phyloP scores from a whole-genome alignment of 1,140 invertebrate genomes.

The Drosophila ironensis region DNA sequence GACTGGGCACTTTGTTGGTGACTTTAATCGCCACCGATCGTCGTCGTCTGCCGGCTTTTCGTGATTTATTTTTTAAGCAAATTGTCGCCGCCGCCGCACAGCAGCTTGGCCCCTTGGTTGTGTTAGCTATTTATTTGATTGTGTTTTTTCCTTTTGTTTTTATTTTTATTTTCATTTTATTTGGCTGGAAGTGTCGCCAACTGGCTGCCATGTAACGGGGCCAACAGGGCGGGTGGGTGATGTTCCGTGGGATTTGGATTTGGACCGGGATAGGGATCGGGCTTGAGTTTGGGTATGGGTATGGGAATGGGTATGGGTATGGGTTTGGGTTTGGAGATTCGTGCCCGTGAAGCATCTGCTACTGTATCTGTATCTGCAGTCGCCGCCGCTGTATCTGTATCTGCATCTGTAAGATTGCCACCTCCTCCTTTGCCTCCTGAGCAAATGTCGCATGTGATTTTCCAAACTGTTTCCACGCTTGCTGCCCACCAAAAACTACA shows the following conservation, averaged over 20 bases:
- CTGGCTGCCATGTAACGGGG: conserved; percentile 65
- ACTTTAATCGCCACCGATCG: too few species aligned
- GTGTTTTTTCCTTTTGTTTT: neutral
- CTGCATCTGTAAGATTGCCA: conserved; percentile 36
- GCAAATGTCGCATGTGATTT: conserved; percentile 77
- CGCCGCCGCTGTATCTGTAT: conserved; percentile 43
- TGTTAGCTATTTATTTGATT: neutral
- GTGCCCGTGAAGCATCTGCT: conserved; percentile 37
- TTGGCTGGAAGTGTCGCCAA: conserved; percentile 50
- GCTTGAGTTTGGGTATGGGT: too few species aligned
- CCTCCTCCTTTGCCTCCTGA: conserved; percentile 29
- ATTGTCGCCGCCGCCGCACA: conserved; percentile 56
- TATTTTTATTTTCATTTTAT: too few species aligned
- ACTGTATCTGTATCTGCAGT: conserved; percentile 38
- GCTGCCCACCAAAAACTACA: conserved; percentile 63
- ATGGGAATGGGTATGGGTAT: too few species aligned
- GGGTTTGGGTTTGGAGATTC: too few species aligned
- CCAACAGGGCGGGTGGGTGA: conserved; percentile 37
- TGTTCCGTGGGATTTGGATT: neutral
- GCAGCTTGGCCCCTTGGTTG: neutral
- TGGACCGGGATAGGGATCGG: too few species aligned
- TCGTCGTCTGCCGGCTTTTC: conserved; percentile 44
- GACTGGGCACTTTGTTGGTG: too few species aligned
- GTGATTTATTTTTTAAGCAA: conserved; percentile 80
- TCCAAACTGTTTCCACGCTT: conserved; percentile 76